These are phyloP conservation scores for Sylvietta virens DNA, from an alignment of 2,113 vertebrate genomes.

Conservation along the genomic window DNA sequence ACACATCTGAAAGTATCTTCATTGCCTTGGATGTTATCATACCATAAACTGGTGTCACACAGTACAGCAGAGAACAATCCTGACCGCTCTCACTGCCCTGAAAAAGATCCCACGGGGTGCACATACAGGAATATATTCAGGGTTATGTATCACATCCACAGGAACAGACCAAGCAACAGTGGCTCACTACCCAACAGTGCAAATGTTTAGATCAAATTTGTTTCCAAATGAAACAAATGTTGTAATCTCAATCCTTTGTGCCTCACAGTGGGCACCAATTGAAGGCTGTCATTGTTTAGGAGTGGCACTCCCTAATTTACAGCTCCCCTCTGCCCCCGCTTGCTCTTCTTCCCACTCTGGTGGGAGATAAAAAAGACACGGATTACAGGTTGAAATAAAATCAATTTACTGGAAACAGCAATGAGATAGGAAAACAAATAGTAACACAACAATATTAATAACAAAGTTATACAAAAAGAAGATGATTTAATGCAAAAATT, in stretches of 20 bases:
- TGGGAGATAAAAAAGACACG: neutral
- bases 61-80: neutral
- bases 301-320: neutral
- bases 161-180: neutral
- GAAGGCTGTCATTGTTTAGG: neutral
- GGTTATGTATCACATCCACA: neutral
- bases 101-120: accelerated
- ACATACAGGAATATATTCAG: neutral
- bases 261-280: neutral
- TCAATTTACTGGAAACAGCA: neutral
- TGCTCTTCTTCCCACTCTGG: neutral
- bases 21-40: neutral
- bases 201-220: neutral
- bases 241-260: neutral
- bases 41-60: neutral
- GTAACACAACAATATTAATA: neutral
- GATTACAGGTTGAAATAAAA: neutral
- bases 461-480: neutral
- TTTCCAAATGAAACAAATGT: neutral
- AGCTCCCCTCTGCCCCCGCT: neutral
- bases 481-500: neutral
- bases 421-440: neutral
- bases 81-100: neutral
- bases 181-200: neutral
- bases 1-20: accelerated